A percentile compares a stretch with the other conserved stretches of the same genome.
phyloP scores from a whole-genome alignment of 2,888 invertebrate genomes.

The Yponomeuta cagnagella region DNA sequence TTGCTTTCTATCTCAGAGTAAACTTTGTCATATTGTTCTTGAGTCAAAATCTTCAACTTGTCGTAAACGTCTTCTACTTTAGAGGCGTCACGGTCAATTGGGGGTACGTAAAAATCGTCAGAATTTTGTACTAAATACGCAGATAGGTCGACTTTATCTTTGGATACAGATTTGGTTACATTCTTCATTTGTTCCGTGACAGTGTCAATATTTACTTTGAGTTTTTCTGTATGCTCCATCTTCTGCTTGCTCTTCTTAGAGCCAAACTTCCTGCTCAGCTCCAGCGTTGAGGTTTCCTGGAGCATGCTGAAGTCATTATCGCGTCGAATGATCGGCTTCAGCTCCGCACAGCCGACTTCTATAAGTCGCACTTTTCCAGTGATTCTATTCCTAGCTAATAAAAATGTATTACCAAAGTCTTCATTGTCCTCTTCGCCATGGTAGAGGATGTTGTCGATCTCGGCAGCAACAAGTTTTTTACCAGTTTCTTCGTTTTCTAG shows the following conservation, averaged over 20 bases:
- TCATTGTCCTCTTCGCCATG: slow-evolving; percentile 46
- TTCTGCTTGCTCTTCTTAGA: slow-evolving; percentile 77
- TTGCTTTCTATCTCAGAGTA: slow-evolving; percentile 40
- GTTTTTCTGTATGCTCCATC: slow-evolving; percentile 76
- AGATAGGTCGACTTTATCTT: slow-evolving; percentile 50
- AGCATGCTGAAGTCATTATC: slow-evolving; percentile 30
- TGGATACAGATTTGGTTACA: slow-evolving; percentile 54
- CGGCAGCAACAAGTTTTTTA: slow-evolving; percentile 34
- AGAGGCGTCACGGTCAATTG: slow-evolving; percentile 64
- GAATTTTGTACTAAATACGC: slow-evolving; percentile 45
- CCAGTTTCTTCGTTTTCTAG: slow-evolving; percentile 34
- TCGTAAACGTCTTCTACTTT: slow-evolving; percentile 63
- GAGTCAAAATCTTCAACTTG: slow-evolving; percentile 54
- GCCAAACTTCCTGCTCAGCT: slow-evolving; percentile 78
- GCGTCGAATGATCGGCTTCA: slow-evolving; percentile 37
- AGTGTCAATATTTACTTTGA: slow-evolving; percentile 74
- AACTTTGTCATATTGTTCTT: slow-evolving; percentile 51
- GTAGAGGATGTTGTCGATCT: slow-evolving; percentile 44
- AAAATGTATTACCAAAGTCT: slow-evolving; percentile 41
- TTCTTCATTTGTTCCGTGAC: slow-evolving; percentile 76
- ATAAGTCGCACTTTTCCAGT: slow-evolving; percentile 57
- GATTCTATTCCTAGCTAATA: slow-evolving; percentile 44
- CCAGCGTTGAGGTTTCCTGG: slow-evolving; percentile 44
- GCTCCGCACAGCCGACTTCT: slow-evolving; percentile 37
- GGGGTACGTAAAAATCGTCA: slow-evolving; percentile 65